Evolutionary conservation across 2,888 invertebrate genomes (phyloP).

Genomic region (Macaria liturata): DNA sequence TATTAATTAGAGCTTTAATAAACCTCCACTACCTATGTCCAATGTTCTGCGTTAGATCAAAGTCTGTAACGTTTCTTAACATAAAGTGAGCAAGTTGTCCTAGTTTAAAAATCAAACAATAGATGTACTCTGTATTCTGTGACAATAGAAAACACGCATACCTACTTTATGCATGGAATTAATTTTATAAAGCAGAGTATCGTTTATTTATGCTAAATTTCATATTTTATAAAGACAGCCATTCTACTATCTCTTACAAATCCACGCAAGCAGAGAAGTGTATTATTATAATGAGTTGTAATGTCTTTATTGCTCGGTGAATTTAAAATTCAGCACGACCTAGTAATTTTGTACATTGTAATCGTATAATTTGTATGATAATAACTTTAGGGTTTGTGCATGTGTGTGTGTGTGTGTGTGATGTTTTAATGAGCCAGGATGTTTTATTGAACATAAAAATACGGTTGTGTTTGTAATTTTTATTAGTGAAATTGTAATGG

Average conservation of each 20-base stretch:
- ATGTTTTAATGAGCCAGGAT: slow-evolving; percentile 30
- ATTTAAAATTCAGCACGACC: slow-evolving; percentile 34
- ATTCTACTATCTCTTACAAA: not conserved
- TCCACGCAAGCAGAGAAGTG: slow-evolving; percentile 3
- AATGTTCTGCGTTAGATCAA: too few relatives aligned
- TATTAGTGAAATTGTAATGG: slow-evolving; percentile 35
- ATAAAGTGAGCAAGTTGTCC: too few relatives aligned
- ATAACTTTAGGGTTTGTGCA: slow-evolving; percentile 24
- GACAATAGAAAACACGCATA: too few relatives aligned
- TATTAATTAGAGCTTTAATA: too few relatives aligned
- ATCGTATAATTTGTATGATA: slow-evolving; percentile 34
- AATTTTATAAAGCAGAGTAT: too few relatives aligned
- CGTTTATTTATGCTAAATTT: too few relatives aligned
- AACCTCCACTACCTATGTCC: too few relatives aligned
- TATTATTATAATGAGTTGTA: slow-evolving; percentile 29
- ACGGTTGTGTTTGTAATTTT: slow-evolving; percentile 41
- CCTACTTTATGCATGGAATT: too few relatives aligned
- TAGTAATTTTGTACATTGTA: slow-evolving; percentile 33
- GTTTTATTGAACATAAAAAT: slow-evolving; percentile 43
- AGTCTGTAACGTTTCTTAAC: too few relatives aligned
- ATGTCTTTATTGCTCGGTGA: slow-evolving; percentile 35
- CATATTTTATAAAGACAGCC: not conserved
- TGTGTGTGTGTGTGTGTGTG: slow-evolving; percentile 25
- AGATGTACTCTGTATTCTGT: too few relatives aligned
- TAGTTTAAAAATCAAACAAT: too few relatives aligned